phyloP scores from a whole-genome alignment of 2,113 vertebrate species.

The Oriolus oriolus region DNA sequence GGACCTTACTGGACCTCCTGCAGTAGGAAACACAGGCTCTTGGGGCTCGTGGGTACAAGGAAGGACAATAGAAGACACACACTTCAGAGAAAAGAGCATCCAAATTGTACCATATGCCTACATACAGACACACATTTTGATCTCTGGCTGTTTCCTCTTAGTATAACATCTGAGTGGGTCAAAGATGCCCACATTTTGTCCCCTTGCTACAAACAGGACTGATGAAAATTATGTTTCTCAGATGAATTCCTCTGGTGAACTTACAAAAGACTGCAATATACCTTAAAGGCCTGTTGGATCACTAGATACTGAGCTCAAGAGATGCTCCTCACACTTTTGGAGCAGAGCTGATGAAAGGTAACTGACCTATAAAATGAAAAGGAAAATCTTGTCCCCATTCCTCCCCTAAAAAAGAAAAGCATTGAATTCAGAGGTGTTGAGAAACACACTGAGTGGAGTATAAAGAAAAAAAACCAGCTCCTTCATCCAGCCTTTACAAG shows the following conservation, averaged over 20 bases:
- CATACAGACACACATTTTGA: background rate
- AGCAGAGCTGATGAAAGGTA: background rate
- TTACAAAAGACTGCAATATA: background rate
- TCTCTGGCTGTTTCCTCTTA: background rate
- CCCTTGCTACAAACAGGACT: background rate
- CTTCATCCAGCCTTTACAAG: conserved; percentile 69
- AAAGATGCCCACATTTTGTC: background rate
- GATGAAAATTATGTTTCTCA: background rate
- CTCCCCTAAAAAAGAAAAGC: background rate
- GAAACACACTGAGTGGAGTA: conserved; percentile 45
- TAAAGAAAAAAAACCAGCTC: conserved; percentile 17
- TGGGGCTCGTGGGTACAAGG: background rate
- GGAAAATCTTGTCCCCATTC: conserved; percentile 5
- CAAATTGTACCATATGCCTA: background rate
- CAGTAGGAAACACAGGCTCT: background rate
- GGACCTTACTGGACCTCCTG: background rate
- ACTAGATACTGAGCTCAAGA: background rate
- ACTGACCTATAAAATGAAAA: conserved; percentile 13
- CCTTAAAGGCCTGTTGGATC: background rate
- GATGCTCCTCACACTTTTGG: background rate
- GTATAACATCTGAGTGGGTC: background rate
- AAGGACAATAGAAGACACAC: background rate
- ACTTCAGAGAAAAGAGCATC: background rate
- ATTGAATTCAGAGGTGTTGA: conserved; percentile 65
- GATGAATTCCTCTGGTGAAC: background rate